Evolutionary conservation across 2,888 invertebrate genomes (phyloP), one percentile per base, ranked within the genome.

Genomic region (Torymus texanus): DNA sequence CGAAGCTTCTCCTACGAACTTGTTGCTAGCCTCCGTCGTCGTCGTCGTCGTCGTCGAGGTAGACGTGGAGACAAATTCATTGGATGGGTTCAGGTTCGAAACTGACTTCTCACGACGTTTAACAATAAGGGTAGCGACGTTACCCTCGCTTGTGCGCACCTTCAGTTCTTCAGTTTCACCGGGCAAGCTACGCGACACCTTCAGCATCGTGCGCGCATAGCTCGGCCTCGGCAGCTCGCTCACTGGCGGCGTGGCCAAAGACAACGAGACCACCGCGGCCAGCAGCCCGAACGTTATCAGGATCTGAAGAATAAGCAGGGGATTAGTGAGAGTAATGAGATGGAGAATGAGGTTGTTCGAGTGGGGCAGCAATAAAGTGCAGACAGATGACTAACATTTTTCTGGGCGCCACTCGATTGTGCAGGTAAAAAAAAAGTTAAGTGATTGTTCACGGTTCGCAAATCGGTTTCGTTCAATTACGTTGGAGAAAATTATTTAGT

Each of bases 141-240:
- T 94, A 2, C 96, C 96, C 24, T 94, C 93, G 86, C 94, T 94
- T 0, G 95, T 95, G 85, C 94, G 93, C 0, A 96, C 95, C 86
- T 94, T 95, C 61, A 96, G 90, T 55, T 95, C 95, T 87, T 95
- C 94, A 66, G 94, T 95, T 82, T 94, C 93, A 29, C 94, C 94
- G 0, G 96, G 95, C 16, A 96, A 91, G 87, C 95, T 95, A 81
- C 96, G 92, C 1, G 95, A 94, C 21, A 95, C 95, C 88, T 95
- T 95, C 62, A 95, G 91, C 88, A 95, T 94, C 0, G 95, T 95
- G 79, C 95, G 92, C 24, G 95, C 93, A 62, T 94, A 92, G 75
- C 94, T 91, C 5, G 94, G 93, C 72, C 86, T 88, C 1, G 89
- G 90, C 2, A 90, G 18, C 14, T 88, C 86, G 5, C 68, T 58